These are phyloP conservation scores for Aplocera efformata DNA, from an alignment of 2,888 invertebrate genomes.

Conservation along the genomic window DNA sequence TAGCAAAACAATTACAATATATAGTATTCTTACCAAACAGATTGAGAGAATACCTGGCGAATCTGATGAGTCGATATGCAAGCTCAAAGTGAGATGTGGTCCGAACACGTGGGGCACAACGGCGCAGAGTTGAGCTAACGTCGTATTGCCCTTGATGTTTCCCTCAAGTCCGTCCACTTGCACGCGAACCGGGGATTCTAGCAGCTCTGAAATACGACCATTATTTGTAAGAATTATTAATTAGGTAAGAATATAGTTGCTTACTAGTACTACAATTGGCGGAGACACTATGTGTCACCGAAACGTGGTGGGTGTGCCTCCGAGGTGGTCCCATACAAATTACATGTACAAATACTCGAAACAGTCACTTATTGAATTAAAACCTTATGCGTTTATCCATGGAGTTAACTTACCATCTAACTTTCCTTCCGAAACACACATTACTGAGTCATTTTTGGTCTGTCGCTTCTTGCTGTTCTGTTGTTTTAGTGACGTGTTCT, in stretches of 20 bases:
- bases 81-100: slow-evolving; percentile 62
- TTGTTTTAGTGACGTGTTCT: slow-evolving; percentile 81
- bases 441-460: slow-evolving; percentile 46
- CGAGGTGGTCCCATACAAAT: no score
- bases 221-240: no score
- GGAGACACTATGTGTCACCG: no score
- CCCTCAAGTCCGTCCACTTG: slow-evolving; percentile 62
- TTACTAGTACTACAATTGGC: no score
- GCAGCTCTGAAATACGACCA: slow-evolving; percentile 45
- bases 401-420: slow-evolving; percentile 8
- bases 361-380: no score
- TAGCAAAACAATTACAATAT: neutral
- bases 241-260: no score
- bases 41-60: slow-evolving; percentile 46
- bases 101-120: slow-evolving; percentile 64
- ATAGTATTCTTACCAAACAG: no score
- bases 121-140: slow-evolving; percentile 61
- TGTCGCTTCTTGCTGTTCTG: slow-evolving; percentile 62
- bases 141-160: slow-evolving; percentile 57
- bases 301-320: no score
- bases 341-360: no score
- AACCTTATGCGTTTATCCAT: no score
- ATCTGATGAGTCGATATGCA: slow-evolving; percentile 46
- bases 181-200: slow-evolving; percentile 58
- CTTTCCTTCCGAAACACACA: slow-evolving; percentile 55